Evolutionary conservation across 92 coral and sea anemone genomes (phyloP).

Genomic region (Zoanthus sansibaricus): DNA sequence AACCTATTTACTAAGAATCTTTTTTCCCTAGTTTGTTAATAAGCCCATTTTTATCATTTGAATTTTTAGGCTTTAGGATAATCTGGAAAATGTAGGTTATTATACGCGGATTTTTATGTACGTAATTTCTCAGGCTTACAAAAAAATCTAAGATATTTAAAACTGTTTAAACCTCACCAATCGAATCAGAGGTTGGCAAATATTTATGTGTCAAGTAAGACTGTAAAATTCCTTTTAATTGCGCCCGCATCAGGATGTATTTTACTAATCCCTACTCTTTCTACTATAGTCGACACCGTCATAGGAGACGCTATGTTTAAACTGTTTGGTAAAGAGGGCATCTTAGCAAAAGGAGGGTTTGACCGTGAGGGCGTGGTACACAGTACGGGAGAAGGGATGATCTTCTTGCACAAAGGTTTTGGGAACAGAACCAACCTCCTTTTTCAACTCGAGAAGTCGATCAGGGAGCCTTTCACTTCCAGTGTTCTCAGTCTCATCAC

Average conservation of each 20-base stretch:
- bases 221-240: not conserved
- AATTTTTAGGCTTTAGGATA: too few relatives aligned
- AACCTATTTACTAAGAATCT: too few relatives aligned
- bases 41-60: too few relatives aligned
- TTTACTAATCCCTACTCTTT: not conserved
- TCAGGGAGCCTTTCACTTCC: constrained; percentile 46
- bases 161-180: too few relatives aligned
- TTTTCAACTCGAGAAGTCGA: constrained; percentile 61
- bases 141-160: too few relatives aligned
- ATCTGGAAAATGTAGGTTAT: too few relatives aligned
- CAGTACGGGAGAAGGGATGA: constrained; percentile 64
- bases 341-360: constrained; percentile 81
- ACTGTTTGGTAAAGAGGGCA: constrained; percentile 84
- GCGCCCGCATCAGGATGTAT: too few relatives aligned
- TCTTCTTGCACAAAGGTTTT: constrained; percentile 68
- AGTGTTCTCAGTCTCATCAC: constrained; percentile 70
- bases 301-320: constrained; percentile 79
- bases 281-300: constrained; percentile 59
- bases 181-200: too few relatives aligned
- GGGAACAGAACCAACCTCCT: constrained; percentile 69
- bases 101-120: too few relatives aligned
- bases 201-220: too few relatives aligned
- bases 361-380: constrained; percentile 74
- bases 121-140: too few relatives aligned
- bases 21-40: too few relatives aligned